A percentile compares a stretch with the other conserved stretches of the same genome.
phyloP scores from a whole-genome alignment of 2,888 invertebrate species.

The Lamellibrachia satsuma region DNA sequence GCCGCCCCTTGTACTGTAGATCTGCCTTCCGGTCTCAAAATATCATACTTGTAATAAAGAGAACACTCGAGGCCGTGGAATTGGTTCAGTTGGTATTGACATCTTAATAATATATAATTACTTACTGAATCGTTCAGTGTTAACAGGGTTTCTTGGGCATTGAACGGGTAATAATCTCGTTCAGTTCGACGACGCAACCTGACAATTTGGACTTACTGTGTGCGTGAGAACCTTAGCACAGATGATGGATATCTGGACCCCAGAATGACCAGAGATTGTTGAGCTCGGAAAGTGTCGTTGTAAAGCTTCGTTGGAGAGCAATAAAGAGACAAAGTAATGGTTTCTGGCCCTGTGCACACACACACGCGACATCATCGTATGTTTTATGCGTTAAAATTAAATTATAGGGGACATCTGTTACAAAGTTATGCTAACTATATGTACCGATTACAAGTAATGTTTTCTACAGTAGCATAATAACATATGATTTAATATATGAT shows the following conservation, averaged over 20 bases:
- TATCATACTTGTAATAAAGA: not conserved
- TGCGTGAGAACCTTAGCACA: not conserved
- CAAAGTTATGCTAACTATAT: too few species aligned
- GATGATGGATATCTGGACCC: not conserved
- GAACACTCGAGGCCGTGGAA: not conserved
- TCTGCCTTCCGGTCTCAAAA: not conserved
- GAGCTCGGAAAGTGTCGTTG: not conserved
- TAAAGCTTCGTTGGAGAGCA: not conserved
- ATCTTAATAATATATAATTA: constrained; percentile 4
- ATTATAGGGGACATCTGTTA: not conserved
- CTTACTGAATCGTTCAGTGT: not conserved
- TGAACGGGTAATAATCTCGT: not conserved
- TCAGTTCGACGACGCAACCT: not conserved
- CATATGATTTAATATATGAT: too few species aligned
- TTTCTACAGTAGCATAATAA: too few species aligned
- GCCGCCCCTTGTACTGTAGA: not conserved
- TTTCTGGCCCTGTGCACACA: not conserved
- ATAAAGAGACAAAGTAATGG: not conserved
- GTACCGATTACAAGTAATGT: too few species aligned
- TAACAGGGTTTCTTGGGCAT: not conserved
- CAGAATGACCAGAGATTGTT: not conserved
- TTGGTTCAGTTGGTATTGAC: not conserved
- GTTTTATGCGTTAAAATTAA: not conserved
- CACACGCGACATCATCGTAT: not conserved
- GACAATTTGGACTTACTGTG: not conserved